Base-by-base conservation (phyloP, 2,888 invertebrate genomes). In the Crocallis elinguaria region DNA sequence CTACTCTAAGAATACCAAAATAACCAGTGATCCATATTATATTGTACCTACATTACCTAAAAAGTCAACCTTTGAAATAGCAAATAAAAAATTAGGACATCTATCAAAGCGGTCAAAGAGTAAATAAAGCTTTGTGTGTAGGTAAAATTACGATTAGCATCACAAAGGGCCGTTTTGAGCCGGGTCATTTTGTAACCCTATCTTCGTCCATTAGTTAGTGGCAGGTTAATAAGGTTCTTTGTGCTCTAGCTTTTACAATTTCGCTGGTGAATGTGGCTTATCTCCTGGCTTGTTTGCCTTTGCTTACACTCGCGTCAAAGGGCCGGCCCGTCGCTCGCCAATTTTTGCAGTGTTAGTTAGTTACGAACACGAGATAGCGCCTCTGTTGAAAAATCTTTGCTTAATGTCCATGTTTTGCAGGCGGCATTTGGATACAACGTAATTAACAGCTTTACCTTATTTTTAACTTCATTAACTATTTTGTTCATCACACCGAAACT, bases 171-270 rank as follows among this genome's bases (percentile, higher is more conserved):
- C 64, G 66, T 68, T 67, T 59, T 54, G 64, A 66, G 73, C 66
- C 56, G 70, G 79, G 78, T 77, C 81, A 78, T 77, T 77, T 65
- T 69, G 77, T 79, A 78, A 83, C 82, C 79, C 82, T 84, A 82
- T 85, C 81, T 77, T 73, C 79, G 78, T 88, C 82, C 84, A 87
- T 88, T 88, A 86, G 80, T 83, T 82, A 83, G 82, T 79, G 82
- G 79, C 73, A 77, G 86, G 87, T 85, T 88, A 88, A 88, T 87
- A 88, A 83, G 84, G 78, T 84, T 83, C 84, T 88, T 88, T 89
- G 87, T 88, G 68, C 83, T 77, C 76, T 39, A 57, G 77, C 79
- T 82, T 84, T 86, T 77, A 88, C 85, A 86, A 86, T 87, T 86
- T 84, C 62, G 73, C 79, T 75, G 12, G 73, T 89, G 87, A 90